Evolutionary conservation across 1,140 invertebrate genomes (phyloP), one percentile per base, ranked within the genome.

Genomic region (Leptinotarsa undecemlineata): DNA sequence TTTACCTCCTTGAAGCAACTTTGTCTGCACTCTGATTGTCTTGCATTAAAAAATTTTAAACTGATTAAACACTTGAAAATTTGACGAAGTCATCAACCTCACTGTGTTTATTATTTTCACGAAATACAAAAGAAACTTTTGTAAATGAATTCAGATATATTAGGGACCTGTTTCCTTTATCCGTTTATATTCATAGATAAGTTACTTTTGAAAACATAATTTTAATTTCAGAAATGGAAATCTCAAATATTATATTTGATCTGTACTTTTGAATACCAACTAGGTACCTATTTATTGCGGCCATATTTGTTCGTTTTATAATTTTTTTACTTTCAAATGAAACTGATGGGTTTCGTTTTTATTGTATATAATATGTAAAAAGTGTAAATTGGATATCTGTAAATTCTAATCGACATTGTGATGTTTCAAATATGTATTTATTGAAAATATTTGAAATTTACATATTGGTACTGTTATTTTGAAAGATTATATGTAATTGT

Each of bases 391-490:
- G 15, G 14, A 57, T 57, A 8, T 17, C 15, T 57, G 51, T 57
- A 57, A 63, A 51, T 48, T 64, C 68, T 75, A 42, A 67, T 75
- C 70, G 71, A 75, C 15, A 75, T 79, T 79, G 78, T 79, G 78
- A 79, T 79, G 73, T 75, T 78, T 76, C 70, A 76, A 78, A 74
- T 76, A 78, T 73, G 73, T 76, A 71, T 71, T 74, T 76, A 23
- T 78, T 73, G 72, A 74, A 71, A 66, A 74, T 74, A 42, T 57
- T 57, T 57, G 17, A 57, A 57, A 57, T 57, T 19, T 57, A 19
- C 51, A 57, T 57, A 57, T 57, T 57, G n/a, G 51, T 57, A 57
- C 14, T 57, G 51, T 57, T 57, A 57, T 57, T 57, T 57, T 57
- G 51, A 57, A 57, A 57, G 6, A 57, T 42, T 17, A 57, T 57